Base-by-base conservation (phyloP, 2,888 invertebrate genomes). In the Dexiosoma caninum region DNA sequence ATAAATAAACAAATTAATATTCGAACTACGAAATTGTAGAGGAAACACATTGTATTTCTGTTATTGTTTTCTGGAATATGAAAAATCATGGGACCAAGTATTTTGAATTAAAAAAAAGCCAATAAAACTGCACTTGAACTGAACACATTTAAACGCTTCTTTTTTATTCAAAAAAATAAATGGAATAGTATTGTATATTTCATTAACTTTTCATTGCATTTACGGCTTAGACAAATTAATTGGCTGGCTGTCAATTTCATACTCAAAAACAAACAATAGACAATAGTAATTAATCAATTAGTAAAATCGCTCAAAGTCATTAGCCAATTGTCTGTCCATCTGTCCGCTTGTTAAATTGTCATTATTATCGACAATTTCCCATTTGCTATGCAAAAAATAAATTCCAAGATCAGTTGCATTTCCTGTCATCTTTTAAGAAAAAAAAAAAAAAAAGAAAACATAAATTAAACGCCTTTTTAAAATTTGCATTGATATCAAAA, bases 331-430 rank as follows among this genome's bases (percentile, higher is more conserved):
- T 49, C 37, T 27, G 5, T 8, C 16, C 49, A 12, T 16, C n/a
- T n/a, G n/a, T n/a, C 12, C 16, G 32, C 53, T 23, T 40, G 51
- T 60, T 67, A 23, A 51, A 57, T 4, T 60, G 40, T 62, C 55
- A 77, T 55, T 70, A 70, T 55, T 57, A 40, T 40, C 40, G 62
- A 23, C 70, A 32, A 64, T 55, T 64, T 66, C 30, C 57, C 69
- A 42, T 70, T 74, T 44, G 35, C 27, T 19, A 49, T 40, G 10
- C 19, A 49, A 23, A 75, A 74, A 32, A 42, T 62, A 9, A 70
- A 51, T 75, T 57, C 42, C 9, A 46, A 64, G 23, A 79, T 66
- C 59, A 70, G 46, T 74, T 70, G 55, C 70, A 79, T 44, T 79
- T 79, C 74, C 79, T 79, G 79, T n/a, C 70, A 57, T 49, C 37